These are phyloP conservation scores for Trisateles emortualis DNA, from an alignment of 2,888 invertebrate species.

Conservation along the genomic window DNA sequence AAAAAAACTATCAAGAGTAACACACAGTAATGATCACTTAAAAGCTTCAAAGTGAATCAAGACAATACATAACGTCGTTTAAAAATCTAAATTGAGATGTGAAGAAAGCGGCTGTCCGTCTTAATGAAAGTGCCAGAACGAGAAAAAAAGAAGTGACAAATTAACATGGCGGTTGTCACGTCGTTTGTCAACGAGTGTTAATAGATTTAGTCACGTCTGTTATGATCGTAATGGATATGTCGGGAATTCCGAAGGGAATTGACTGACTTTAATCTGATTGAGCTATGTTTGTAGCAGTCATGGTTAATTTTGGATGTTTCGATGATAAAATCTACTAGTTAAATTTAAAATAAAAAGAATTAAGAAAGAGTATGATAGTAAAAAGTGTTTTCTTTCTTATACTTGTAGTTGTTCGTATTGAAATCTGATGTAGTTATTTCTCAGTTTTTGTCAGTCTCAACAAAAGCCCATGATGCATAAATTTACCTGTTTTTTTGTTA, in stretches of 20 bases:
- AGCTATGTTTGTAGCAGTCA: slow-evolving; percentile 8
- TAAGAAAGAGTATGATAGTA: no score
- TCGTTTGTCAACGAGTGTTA: slow-evolving; percentile 59
- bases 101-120: slow-evolving; percentile 48
- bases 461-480: no score
- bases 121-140: slow-evolving; percentile 42
- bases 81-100: slow-evolving; percentile 51
- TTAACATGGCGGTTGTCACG: slow-evolving; percentile 54
- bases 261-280: slow-evolving; percentile 25
- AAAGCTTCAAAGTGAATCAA: slow-evolving; percentile 43
- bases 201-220: slow-evolving; percentile 49
- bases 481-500: no score
- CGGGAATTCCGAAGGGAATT: slow-evolving; percentile 27
- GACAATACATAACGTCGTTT: slow-evolving; percentile 45
- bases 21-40: slow-evolving; percentile 37
- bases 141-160: slow-evolving; percentile 54
- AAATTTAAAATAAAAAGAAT: no score
- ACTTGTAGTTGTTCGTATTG: no score
- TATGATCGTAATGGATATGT: slow-evolving; percentile 41
- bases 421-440: no score
- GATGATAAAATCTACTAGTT: neutral
- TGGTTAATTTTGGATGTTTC: neutral
- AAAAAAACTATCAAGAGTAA: slow-evolving; percentile 30
- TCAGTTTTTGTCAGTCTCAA: no score
- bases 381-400: no score